These are phyloP conservation scores for Thamnophis elegans DNA, from an alignment of 2,797 vertebrate genomes.

Conservation along the genomic window DNA sequence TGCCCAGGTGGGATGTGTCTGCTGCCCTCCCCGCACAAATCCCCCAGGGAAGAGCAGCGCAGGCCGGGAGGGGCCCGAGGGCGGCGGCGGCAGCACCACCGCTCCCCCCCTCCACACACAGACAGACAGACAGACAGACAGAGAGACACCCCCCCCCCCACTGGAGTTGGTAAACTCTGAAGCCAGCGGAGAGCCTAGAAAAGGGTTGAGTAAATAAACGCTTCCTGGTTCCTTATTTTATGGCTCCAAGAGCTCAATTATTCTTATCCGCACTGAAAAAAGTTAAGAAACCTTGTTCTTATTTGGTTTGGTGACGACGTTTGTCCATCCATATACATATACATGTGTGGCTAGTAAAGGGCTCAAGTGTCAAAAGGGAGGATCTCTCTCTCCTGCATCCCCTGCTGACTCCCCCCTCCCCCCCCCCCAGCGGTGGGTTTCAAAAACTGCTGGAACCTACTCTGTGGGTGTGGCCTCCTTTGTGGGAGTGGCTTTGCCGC, in stretches of 20 bases:
- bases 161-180: not conserved
- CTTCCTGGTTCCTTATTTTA: not conserved
- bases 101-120: no score
- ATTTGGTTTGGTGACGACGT: not conserved
- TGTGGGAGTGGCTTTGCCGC: no score
- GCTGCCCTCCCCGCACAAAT: not conserved
- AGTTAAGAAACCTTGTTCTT: not conserved
- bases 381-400: not conserved
- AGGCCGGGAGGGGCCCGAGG: not conserved
- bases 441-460: no score
- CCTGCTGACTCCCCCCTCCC: not conserved
- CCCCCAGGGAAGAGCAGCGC: not conserved
- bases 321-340: no score
- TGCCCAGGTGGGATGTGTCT: not conserved
- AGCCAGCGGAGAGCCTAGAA: not conserved
- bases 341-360: not conserved
- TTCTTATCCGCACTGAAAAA: not conserved
- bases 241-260: not conserved
- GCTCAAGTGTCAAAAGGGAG: not conserved
- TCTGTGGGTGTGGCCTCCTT: no score
- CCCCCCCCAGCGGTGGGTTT: no score
- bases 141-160: not conserved
- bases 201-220: not conserved
- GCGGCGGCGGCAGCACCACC: not conserved
- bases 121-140: no score